phyloP scores from a whole-genome alignment of 2,797 vertebrate species.

The Tenualosa thibaudeaui region DNA sequence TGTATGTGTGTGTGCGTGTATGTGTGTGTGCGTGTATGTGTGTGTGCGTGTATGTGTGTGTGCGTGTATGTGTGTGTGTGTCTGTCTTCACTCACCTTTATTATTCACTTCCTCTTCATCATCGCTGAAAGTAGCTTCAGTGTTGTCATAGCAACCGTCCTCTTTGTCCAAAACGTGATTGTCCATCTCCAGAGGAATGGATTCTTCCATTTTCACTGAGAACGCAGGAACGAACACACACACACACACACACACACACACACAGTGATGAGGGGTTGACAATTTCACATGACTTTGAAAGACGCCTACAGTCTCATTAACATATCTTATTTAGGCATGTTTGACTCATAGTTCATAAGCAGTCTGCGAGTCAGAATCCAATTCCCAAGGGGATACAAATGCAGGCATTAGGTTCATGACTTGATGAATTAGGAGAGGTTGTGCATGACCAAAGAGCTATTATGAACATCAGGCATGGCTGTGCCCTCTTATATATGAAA shows the following conservation, averaged over 20 bases:
- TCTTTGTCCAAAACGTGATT: conserved; percentile 93
- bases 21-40: neutral
- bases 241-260: neutral
- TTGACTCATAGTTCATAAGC: too few species aligned
- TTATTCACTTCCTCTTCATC: conserved; percentile 91
- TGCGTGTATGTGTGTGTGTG: neutral
- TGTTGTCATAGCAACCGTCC: conserved; percentile 90
- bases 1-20: neutral
- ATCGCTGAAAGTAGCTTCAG: conserved; percentile 92
- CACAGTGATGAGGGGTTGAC: neutral
- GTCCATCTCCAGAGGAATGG: conserved; percentile 88
- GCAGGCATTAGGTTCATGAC: too few species aligned
- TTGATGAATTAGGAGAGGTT: too few species aligned
- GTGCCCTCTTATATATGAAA: too few species aligned
- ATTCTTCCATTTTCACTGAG: conserved; percentile 90
- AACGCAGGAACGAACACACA: neutral
- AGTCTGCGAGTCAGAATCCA: too few species aligned
- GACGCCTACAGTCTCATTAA: too few species aligned
- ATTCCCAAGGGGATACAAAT: too few species aligned
- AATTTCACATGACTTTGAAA: too few species aligned
- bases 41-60: neutral
- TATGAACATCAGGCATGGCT: too few species aligned
- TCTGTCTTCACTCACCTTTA: conserved; percentile 70
- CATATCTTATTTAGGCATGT: too few species aligned
- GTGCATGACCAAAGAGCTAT: too few species aligned